Percentiles rank a stretch among this genome's conserved stretches.
phyloP scores from a whole-genome alignment of 2,797 vertebrate species.

The Synaphobranchus kaupii region DNA sequence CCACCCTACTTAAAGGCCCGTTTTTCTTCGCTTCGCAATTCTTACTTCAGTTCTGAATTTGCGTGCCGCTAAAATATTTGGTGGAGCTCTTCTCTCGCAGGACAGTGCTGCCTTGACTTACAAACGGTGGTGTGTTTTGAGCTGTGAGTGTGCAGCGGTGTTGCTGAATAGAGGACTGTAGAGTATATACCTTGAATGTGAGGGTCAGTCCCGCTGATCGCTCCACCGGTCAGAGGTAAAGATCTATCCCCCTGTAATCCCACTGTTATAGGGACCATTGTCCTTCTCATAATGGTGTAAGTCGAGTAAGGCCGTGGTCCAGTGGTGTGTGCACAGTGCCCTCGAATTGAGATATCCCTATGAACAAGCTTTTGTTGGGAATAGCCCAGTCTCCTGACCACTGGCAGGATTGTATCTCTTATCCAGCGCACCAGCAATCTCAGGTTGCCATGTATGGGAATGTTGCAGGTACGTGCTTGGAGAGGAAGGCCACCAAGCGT shows the following conservation, averaged over 20 bases:
- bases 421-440: constrained; percentile 35
- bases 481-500: constrained; percentile 9
- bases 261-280: constrained; percentile 54
- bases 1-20: too few relatives aligned
- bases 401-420: constrained; percentile 25
- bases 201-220: constrained; percentile 43
- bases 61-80: constrained; percentile 40
- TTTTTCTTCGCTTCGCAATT: constrained; percentile 32
- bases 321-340: constrained; percentile 1
- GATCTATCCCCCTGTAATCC: constrained; percentile 62
- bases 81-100: not conserved
- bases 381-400: constrained; percentile 47
- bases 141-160: constrained; percentile 17
- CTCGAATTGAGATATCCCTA: constrained; percentile 42
- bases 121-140: constrained; percentile 21
- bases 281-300: constrained; percentile 24
- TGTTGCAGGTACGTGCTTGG: constrained; percentile 9
- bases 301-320: constrained; percentile 5
- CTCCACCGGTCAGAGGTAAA: constrained; percentile 47
- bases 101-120: not conserved
- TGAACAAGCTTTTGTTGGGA: constrained; percentile 43
- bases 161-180: not conserved
- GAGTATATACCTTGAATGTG: constrained; percentile 27
- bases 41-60: constrained; percentile 35
- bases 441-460: constrained; percentile 40